Evolutionary conservation across 2,888 invertebrate species (phyloP), one percentile per base, ranked within the genome.

Genomic region (Andrena bucephala): DNA sequence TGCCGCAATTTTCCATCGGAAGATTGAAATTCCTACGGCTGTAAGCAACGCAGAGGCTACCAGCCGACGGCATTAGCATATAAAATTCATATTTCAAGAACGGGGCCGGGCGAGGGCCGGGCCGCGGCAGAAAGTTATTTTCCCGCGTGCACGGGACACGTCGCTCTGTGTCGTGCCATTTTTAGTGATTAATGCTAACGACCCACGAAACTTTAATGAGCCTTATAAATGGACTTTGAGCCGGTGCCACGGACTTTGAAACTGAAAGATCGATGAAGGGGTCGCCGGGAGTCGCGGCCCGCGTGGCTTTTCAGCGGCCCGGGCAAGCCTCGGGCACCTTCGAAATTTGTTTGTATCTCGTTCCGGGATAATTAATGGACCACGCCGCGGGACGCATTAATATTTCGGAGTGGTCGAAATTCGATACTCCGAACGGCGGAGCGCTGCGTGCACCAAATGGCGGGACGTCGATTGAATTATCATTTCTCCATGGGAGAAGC

Each of bases 41-140:
- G 69, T 50, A 57, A 59, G 20, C 8, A 52, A 57, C 50, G 67
- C 7, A 54, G 48, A 52, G 27, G 66, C 20, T 31, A 66, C 36
- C 20, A 31, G 27, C 48, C 59, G 65, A 54, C 24, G 50, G 13
- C 63, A 86, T 86, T 86, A 86, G 84, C 87, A 86, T 84, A 77
- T 69, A 86, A 71, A 86, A 87, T 84, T 86, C 81, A 86, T 86
- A 86, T 84, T 80, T 86, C 87, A 80, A 54, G 70, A 82, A 77
- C 42, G 72, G 81, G 82, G 81, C 77, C 71, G 77, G 77, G 70
- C 65, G 57, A 52, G 76, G 68, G n/a, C 33, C 67, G 62, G 54
- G 36, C 27, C 42, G 13, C 16, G 42, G 42, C 42, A 42, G 8
- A 63, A 83, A 80, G 83, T 66, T 81, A 79, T 77, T 86, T 73